These are phyloP conservation scores for Prunella himalayana DNA, from an alignment of 2,113 vertebrate species.

Conservation along the genomic window DNA sequence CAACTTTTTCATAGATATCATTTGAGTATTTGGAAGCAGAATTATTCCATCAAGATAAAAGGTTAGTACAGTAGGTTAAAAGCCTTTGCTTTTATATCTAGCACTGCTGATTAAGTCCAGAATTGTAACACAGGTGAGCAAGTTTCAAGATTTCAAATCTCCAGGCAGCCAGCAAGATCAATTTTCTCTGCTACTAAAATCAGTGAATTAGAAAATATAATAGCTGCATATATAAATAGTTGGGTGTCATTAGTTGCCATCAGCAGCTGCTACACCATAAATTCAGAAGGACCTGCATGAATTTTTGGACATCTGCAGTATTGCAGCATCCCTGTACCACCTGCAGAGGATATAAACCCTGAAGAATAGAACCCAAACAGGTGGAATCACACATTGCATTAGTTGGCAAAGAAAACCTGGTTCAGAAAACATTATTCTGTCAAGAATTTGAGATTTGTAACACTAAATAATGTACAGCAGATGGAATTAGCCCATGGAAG, in stretches of 20 bases:
- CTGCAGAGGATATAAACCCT: not conserved
- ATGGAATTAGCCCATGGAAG: not conserved
- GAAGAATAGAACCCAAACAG: not conserved
- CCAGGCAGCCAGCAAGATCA: not conserved
- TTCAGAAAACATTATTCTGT: not conserved
- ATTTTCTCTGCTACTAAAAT: slow-evolving; percentile 11
- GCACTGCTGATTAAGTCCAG: not conserved
- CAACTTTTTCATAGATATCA: not conserved
- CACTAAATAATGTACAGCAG: not conserved
- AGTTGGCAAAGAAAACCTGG: not conserved
- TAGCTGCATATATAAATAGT: not conserved
- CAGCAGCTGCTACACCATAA: not conserved
- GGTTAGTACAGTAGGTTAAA: not conserved
- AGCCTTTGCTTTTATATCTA: not conserved
- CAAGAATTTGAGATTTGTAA: not conserved
- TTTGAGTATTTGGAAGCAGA: not conserved
- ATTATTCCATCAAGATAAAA: not conserved
- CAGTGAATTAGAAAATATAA: slow-evolving; percentile 35
- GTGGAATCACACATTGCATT: not conserved
- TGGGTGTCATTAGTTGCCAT: not conserved
- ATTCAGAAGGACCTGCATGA: not conserved
- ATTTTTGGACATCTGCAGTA: not conserved
- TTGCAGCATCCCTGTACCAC: not conserved
- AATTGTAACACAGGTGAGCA: not conserved
- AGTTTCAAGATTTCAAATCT: not conserved